phyloP scores from a whole-genome alignment of 2,888 invertebrate genomes.

The Achlya flavicornis region DNA sequence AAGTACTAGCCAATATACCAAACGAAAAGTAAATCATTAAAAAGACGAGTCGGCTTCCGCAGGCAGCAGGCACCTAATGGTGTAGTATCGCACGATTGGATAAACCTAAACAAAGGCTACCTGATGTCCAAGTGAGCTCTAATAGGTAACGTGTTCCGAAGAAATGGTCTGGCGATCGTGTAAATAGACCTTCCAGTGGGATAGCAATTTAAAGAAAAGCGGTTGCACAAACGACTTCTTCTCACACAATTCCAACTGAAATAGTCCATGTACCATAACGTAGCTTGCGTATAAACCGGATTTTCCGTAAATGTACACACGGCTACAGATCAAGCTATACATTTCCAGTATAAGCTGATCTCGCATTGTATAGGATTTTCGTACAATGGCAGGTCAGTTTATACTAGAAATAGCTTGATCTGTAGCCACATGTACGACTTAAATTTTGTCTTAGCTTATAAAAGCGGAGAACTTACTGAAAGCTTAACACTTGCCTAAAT shows the following conservation, averaged over 20 bases:
- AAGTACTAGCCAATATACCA: too few relatives aligned
- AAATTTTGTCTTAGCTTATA: neutral
- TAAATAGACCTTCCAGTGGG: neutral
- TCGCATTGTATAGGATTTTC: too few relatives aligned
- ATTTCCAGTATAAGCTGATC: too few relatives aligned
- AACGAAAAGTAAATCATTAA: neutral
- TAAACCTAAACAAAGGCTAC: conserved; percentile 1
- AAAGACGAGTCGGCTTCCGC: neutral
- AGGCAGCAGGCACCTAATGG: conserved; percentile 6
- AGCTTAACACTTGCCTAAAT: neutral
- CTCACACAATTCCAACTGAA: neutral
- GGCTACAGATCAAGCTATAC: too few relatives aligned
- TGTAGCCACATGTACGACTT: neutral
- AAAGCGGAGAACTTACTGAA: neutral
- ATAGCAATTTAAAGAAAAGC: neutral
- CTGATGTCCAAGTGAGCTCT: neutral
- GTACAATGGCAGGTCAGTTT: too few relatives aligned
- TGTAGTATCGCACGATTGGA: conserved; percentile 7
- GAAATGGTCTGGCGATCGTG: conserved; percentile 3
- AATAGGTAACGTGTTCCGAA: conserved; percentile 8
- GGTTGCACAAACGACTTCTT: neutral
- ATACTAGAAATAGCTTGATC: too few relatives aligned
- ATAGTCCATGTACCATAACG: neutral
- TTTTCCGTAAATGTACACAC: neutral
- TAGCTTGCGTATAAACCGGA: neutral